Evolutionary conservation across 2,797 vertebrate genomes (phyloP), one percentile per base, ranked within the genome.

Genomic region (Denticeps clupeoides): DNA sequence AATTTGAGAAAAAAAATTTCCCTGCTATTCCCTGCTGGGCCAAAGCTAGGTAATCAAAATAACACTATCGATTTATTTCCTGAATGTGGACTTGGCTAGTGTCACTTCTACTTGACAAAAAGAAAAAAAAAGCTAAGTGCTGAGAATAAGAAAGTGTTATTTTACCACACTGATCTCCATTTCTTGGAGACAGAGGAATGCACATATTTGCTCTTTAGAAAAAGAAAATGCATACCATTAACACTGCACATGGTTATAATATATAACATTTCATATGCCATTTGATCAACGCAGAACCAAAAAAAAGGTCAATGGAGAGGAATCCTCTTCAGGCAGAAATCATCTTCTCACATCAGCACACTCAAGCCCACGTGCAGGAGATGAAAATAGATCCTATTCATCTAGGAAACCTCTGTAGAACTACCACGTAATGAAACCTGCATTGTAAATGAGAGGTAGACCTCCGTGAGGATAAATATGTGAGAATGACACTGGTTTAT

Each of bases 381-480:
- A 52, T 47, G 55, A 54, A 41, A 45, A 4, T 16, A 16, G 35
- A 35, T 35, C 15, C n/a, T 41, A 40, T 45, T 51, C 42, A 45
- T 55, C 45, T 28, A 26, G 22, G 32, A 41, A 50, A 29, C 7
- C 16, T 43, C 16, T 46, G 47, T 45, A 26, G 22, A 47, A 4
- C 33, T 31, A 33, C 13, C 13, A 16, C 33, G 12, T 29, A 51
- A 55, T 37, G 59, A 46, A 61, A 15, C 15, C 8, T 9, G 16
- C 16, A 37, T 33, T 37, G 33, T 8, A 19, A 16, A 8, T 37
- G 33, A 37, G 63, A 65, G 55, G 58, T 53, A 65, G 62, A 53
- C 49, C 55, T 49, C 58, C 38, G 45, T 52, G 53, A 61, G 59
- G 52, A 45, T 49, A 50, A 56, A 41, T 46, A 46, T 56, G 22